A percentile compares a stretch with the other conserved stretches of the same genome.
Evolutionary conservation across 2,797 vertebrate genomes (phyloP).

Genomic region (Microchirus variegatus): DNA sequence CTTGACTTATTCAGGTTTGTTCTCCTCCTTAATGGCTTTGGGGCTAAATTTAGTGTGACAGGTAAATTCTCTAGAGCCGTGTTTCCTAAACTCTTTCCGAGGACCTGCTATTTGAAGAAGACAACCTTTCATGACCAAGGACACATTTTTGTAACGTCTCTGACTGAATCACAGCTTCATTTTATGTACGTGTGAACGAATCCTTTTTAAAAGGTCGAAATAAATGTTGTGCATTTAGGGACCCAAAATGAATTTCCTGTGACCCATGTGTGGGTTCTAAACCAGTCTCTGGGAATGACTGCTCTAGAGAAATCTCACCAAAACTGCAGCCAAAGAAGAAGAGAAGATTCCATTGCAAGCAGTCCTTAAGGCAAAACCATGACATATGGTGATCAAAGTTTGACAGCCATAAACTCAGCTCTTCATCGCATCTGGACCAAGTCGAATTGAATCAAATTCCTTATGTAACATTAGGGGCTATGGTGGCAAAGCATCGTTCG

Average conservation of each 20-base stretch:
- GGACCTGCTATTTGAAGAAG: too few relatives aligned
- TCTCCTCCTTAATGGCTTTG: constrained; percentile 2
- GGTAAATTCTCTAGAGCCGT: constrained; percentile 8
- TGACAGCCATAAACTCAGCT: constrained; percentile 9
- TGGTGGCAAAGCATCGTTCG: constrained; percentile 56
- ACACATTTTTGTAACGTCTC: too few relatives aligned
- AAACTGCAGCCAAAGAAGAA: constrained; percentile 3
- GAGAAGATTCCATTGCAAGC: neutral
- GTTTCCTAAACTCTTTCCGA: too few relatives aligned
- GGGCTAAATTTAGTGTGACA: constrained; percentile 15
- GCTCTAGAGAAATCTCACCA: constrained; percentile 8
- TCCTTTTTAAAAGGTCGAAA: too few relatives aligned
- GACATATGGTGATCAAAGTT: constrained; percentile 29
- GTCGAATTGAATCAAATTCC: constrained; percentile 5
- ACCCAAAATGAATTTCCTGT: too few relatives aligned
- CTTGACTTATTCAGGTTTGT: neutral
- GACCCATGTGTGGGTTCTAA: too few relatives aligned
- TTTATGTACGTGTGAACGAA: too few relatives aligned
- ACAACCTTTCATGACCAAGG: too few relatives aligned
- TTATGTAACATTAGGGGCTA: constrained; percentile 3
- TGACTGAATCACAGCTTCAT: too few relatives aligned
- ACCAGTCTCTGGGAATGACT: too few relatives aligned
- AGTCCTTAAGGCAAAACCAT: constrained; percentile 27
- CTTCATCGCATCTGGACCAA: neutral
- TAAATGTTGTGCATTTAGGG: too few relatives aligned